phyloP scores from a whole-genome alignment of 2,797 vertebrate species.

The Sciurus vulgaris region DNA sequence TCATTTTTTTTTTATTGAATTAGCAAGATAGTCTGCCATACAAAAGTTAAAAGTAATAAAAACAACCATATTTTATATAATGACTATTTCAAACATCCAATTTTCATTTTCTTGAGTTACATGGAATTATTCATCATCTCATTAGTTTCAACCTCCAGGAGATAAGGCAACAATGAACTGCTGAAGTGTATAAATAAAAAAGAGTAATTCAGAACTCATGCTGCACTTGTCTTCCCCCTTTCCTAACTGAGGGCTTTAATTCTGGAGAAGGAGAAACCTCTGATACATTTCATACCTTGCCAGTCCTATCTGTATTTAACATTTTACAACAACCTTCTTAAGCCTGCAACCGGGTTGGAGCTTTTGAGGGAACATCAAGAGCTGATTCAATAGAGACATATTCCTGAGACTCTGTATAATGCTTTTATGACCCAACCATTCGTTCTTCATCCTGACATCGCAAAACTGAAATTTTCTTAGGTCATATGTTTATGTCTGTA shows the following conservation, averaged over 20 bases:
- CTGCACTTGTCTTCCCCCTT: conserved; percentile 51
- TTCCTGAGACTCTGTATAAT: not conserved
- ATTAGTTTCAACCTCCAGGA: conserved; percentile 73
- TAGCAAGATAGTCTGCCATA: conserved; percentile 58
- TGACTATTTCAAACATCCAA: conserved; percentile 53
- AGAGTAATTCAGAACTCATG: conserved; percentile 67
- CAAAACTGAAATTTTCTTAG: conserved; percentile 62
- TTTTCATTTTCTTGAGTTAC: conserved; percentile 73
- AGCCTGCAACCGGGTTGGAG: not conserved
- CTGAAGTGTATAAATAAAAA: conserved; percentile 72
- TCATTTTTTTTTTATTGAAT: conserved; percentile 74
- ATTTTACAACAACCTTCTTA: not conserved
- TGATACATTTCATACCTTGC: conserved; percentile 24
- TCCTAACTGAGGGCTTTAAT: conserved; percentile 63
- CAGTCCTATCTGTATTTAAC: conserved; percentile 30
- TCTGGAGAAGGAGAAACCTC: conserved; percentile 42
- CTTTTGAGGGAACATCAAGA: conserved; percentile 6
- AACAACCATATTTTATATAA: conserved; percentile 71
- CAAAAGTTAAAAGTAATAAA: conserved; percentile 75
- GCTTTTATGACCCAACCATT: not conserved
- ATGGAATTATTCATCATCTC: conserved; percentile 75
- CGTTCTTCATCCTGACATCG: conserved; percentile 53
- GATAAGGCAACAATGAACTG: conserved; percentile 67
- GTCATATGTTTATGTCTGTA: not conserved
- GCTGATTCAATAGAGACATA: conserved; percentile 26